Evolutionary conservation across 2,888 invertebrate genomes (phyloP), one percentile per base, ranked within the genome.

Genomic region (Isotomurus palustris): DNA sequence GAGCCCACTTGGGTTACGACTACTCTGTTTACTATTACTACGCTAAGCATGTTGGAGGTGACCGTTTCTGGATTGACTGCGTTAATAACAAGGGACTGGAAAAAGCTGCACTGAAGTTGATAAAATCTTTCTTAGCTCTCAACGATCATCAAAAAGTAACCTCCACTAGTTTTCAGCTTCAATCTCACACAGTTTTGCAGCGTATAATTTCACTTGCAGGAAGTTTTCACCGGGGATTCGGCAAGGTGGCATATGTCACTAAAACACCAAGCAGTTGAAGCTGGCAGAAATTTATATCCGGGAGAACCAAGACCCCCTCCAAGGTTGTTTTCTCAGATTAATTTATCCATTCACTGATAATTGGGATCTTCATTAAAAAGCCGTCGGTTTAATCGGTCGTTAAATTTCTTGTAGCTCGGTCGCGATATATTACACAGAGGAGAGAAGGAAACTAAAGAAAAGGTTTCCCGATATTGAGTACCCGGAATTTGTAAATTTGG

Each of bases 21-120:
- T 69, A 54, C 43, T 65, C 69, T 12, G 60, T 55, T 4, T 67
- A 58, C 45, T 69, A 69, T 27, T 68, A 49, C 50, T 69, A 67
- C 36, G 60, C 64, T 3, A 66, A 60, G 27, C 60, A 65, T 29
- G 63, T 64, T 2, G 27, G 56, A 17, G 17, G 29, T 14, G 53
- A 58, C n/a, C 28, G 40, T 6, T 2, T 29, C 10, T 68, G 68
- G 68, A 21, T 53, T 2, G 14, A 25, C 4, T 22, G 38, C 12
- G 28, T 44, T 10, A 22, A 48, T 2, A 25, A 27, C 5, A 22
- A 40, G 2, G 64, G 64, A 3, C 14, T 64, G 27, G 27, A 58
- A 25, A 27, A 51, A 8, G 53, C 68, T n/a, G 67, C 68, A 2
- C 29, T 22, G 6, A 21, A 40, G 25, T 64, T 69, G 10, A 41